Percentiles rank a stretch among this genome's conserved stretches.
Evolutionary conservation across 2,797 vertebrate genomes (phyloP).

Genomic region (Enteromius trimaculatus): DNA sequence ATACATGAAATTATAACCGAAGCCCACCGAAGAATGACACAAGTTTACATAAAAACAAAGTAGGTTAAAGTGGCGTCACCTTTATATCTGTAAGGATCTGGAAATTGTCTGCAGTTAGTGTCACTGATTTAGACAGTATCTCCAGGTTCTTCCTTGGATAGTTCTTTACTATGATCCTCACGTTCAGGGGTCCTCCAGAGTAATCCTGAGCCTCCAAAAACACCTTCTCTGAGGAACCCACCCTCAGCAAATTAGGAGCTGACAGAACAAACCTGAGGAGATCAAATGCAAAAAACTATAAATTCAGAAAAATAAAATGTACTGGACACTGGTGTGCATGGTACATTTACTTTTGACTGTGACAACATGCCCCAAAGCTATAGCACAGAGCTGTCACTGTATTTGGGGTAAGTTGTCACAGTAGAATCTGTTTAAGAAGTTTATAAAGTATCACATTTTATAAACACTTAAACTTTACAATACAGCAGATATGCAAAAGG

Average conservation of each 20-base stretch:
- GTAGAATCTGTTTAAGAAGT: neutral
- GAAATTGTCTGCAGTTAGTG: slow-evolving; percentile 20
- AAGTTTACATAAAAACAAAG: neutral
- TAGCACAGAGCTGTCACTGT: neutral
- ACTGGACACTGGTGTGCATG: neutral
- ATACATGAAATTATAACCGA: neutral
- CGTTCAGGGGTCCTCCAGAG: neutral
- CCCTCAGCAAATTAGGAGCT: slow-evolving; percentile 61
- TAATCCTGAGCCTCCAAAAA: slow-evolving; percentile 51
- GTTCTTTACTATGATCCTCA: slow-evolving; percentile 55
- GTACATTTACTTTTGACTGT: neutral
- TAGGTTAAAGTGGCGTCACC: slow-evolving; percentile 3
- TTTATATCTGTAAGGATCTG: slow-evolving; percentile 41
- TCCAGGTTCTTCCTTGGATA: slow-evolving; percentile 44
- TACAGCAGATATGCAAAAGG: neutral
- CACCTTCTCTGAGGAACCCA: slow-evolving; percentile 57
- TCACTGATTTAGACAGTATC: slow-evolving; percentile 13
- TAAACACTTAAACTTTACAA: neutral
- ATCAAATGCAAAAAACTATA: neutral
- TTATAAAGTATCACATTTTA: neutral
- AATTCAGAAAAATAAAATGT: no score
- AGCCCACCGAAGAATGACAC: neutral
- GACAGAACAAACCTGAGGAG: slow-evolving; percentile 48
- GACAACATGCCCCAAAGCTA: neutral
- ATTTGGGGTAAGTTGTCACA: neutral